Evolutionary conservation across 2,113 vertebrate species (phyloP).

Genomic region (Chionis minor): DNA sequence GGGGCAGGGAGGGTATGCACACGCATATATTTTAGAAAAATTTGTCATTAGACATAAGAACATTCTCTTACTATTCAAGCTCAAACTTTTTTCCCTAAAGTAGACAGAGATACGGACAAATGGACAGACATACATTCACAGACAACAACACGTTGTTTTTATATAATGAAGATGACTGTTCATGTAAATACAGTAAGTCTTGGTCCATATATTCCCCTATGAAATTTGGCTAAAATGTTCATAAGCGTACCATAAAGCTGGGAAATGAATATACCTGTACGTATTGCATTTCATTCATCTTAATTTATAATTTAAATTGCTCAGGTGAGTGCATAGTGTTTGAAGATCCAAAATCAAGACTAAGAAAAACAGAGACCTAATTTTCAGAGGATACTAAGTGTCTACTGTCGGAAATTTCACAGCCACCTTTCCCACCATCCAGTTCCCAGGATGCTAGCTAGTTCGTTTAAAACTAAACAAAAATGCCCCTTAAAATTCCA

Average conservation of each 20-base stretch:
- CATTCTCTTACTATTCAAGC: neutral
- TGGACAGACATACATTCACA: neutral
- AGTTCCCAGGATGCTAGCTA: neutral
- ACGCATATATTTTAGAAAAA: neutral
- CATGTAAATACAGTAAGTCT: neutral
- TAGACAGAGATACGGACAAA: neutral
- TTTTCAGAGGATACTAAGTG: neutral
- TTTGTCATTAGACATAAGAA: neutral
- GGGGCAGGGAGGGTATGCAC: too few species aligned
- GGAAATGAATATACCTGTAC: neutral
- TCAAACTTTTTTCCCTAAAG: neutral
- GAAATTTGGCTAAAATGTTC: neutral
- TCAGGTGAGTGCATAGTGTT: neutral
- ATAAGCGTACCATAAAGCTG: neutral
- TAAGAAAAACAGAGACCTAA: neutral
- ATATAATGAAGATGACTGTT: neutral
- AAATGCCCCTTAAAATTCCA: neutral
- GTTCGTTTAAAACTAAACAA: neutral
- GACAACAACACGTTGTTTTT: neutral
- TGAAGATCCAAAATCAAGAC: neutral
- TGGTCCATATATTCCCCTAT: neutral
- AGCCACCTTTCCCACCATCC: accelerated
- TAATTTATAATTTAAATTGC: neutral
- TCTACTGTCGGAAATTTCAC: neutral
- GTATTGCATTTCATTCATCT: neutral